Evolutionary conservation across 1,140 invertebrate species (phyloP).

Genomic region (Drosophila athabasca): DNA sequence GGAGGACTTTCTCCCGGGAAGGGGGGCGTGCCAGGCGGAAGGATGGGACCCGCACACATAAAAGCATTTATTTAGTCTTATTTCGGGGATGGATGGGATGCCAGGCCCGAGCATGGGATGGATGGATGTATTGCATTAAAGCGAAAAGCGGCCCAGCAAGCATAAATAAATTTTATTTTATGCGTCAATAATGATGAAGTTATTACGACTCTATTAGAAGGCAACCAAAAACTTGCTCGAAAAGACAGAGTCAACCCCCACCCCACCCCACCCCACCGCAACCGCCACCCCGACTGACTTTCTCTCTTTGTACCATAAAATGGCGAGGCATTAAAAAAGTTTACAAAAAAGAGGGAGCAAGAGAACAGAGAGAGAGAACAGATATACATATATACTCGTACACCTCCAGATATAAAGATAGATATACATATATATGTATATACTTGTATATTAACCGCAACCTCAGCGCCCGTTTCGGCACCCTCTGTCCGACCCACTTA

Average conservation of each 20-base stretch:
- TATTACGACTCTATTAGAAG: constrained; percentile 81
- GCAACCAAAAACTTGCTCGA: constrained; percentile 36
- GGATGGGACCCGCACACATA: constrained; percentile 47
- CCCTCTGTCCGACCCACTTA: constrained; percentile 57
- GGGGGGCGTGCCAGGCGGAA: constrained; percentile 1
- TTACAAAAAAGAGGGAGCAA: constrained; percentile 52
- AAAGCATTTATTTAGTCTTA: constrained; percentile 79
- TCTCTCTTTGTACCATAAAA: constrained; percentile 52
- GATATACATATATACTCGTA: background rate
- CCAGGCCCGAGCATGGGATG: too few relatives aligned
- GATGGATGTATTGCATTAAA: constrained; percentile 64
- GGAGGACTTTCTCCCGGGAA: background rate
- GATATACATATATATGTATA: constrained; percentile 20
- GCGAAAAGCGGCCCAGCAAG: constrained; percentile 44
- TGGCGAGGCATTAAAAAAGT: constrained; percentile 76
- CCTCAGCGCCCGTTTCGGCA: constrained; percentile 12
- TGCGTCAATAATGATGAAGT: constrained; percentile 82
- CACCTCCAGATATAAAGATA: constrained; percentile 25
- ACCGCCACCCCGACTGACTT: constrained; percentile 22
- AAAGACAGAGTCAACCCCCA: background rate
- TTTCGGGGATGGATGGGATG: constrained; percentile 6
- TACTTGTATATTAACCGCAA: constrained; percentile 69
- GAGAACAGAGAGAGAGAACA: background rate
- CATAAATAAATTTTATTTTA: constrained; percentile 82
- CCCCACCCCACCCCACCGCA: too few relatives aligned